These are phyloP conservation scores for Noturus placidus DNA, from an alignment of 2,113 vertebrate species.

Conservation along the genomic window DNA sequence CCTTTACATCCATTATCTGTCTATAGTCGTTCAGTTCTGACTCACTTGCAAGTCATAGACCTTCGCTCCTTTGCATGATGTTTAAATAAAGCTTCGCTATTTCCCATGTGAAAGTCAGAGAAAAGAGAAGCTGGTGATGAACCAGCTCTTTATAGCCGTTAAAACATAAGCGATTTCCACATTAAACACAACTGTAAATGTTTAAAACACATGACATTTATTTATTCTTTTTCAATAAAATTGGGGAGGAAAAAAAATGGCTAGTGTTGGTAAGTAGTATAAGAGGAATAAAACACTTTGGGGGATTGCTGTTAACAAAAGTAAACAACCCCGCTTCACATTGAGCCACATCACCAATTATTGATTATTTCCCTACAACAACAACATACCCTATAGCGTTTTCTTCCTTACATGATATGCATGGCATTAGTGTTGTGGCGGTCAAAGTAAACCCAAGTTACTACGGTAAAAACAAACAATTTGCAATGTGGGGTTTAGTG, in stretches of 20 bases:
- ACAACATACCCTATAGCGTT: not conserved
- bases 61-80: not conserved
- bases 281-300: not conserved
- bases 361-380: not conserved
- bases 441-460: not conserved
- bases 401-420: not conserved
- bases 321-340: not conserved
- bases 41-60: not conserved
- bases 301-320: not conserved
- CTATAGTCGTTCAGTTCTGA: not conserved
- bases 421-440: not conserved
- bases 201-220: not conserved
- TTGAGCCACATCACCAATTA: not conserved
- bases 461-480: not conserved
- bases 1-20: not conserved
- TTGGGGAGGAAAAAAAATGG: not conserved
- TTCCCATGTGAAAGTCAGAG: not conserved
- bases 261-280: not conserved
- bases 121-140: not conserved
- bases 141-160: not conserved
- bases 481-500: not conserved
- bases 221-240: not conserved
- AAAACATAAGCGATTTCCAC: not conserved
- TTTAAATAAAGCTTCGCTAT: not conserved
- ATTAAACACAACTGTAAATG: not conserved